phyloP scores from a whole-genome alignment of 2,113 vertebrate genomes.

The Hipposideros armiger region DNA sequence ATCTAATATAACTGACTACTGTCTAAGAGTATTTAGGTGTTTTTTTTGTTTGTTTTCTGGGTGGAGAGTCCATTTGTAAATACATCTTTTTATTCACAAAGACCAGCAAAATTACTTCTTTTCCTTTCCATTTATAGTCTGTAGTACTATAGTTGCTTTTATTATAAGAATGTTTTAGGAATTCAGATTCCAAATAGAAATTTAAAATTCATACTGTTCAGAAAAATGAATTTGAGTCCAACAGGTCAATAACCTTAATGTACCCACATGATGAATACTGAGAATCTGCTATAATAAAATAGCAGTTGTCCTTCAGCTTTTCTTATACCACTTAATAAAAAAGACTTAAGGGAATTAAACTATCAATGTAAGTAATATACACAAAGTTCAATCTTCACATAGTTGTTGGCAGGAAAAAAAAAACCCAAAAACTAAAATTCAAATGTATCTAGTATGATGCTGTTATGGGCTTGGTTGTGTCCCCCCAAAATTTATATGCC shows the following conservation, averaged over 20 bases:
- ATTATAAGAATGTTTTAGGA: slow-evolving; percentile 5
- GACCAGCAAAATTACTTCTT: neutral
- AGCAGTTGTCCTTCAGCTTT: neutral
- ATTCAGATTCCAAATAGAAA: slow-evolving; percentile 8
- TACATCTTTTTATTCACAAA: slow-evolving; percentile 22
- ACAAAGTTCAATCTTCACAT: neutral
- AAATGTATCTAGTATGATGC: neutral
- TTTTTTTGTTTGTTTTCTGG: neutral
- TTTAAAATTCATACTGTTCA: neutral
- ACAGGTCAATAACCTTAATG: neutral
- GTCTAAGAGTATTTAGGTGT: neutral
- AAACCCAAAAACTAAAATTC: neutral
- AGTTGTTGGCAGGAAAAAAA: neutral
- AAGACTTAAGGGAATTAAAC: slow-evolving; percentile 30
- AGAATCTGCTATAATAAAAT: slow-evolving; percentile 6
- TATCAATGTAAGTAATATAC: neutral
- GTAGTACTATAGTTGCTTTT: neutral
- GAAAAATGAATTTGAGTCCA: slow-evolving; percentile 15
- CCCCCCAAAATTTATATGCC: neutral
- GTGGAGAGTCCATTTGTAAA: neutral
- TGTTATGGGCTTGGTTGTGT: neutral
- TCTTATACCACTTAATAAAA: neutral
- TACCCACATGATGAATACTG: neutral
- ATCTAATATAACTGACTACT: neutral
- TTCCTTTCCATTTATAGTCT: neutral